Base-by-base conservation (phyloP, 2,888 invertebrate species). In the Acrobasis consociella region DNA sequence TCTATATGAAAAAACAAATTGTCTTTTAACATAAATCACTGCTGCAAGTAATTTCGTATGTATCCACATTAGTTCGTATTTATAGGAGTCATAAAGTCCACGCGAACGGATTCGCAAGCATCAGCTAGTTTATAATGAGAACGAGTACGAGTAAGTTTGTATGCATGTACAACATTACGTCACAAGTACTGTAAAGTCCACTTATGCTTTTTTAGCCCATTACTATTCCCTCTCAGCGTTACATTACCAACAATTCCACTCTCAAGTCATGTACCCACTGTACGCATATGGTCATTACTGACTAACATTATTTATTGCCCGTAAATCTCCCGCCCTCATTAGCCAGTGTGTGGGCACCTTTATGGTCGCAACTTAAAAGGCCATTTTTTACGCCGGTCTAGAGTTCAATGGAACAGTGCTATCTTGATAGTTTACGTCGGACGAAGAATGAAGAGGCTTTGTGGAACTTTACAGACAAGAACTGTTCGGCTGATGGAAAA, bases 321-420 rank as follows among this genome's bases (percentile, higher is more conserved):
- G 82, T 91, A 91, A 91, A 90, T 87, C 88, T 78, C 73, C 70
- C 72, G 68, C 72, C 73, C 85, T 88, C 88, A 89, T 91, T 90
- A 89, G 84, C 70, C 74, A 67, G 82, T 77, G 89, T 88, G 89
- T 88, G 89, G 89, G 88, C 87, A 86, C 84, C 85, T 89, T 88
- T 87, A 89, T 82, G 77, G 72, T 73, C 72, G 60, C 56, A 65
- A 65, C 72, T 66, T 69, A 74, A 77, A 81, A 78, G 75, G 77
- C 78, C 80, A 81, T 79, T 75, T 75, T 77, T 74, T 75, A 71
- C 72, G 75, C 68, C 75, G 8, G 31, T 63, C 65, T 68, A 62
- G 73, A 73, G 77, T 77, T 80, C 78, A 78, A 79, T 74, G 77
- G 62, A 74, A 49, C 46, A 49, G 51, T 61, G 51, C 52, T 31